Base-by-base conservation (phyloP, 2,888 invertebrate genomes). In the Oligia strigilis region DNA sequence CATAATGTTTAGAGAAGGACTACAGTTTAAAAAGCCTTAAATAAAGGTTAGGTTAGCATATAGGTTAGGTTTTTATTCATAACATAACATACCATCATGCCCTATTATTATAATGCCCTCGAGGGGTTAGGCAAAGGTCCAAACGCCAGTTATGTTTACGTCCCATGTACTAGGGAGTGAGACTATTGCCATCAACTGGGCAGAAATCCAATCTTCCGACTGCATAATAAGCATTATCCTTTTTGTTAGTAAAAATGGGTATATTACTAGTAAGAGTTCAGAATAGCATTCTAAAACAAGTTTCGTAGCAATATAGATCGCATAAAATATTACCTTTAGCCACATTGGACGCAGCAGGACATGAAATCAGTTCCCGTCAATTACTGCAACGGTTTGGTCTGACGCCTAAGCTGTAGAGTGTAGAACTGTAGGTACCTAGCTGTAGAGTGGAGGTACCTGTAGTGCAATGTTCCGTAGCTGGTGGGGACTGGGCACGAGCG, bases 311-410 rank as follows among this genome's bases (percentile, higher is more conserved):
- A 71, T n/a, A 75, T 19, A 49, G 5, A 14, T 52, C 19, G 14
- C 40, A 23, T 40, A 29, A 46, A 19, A 29, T 29, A 46, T 46
- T n/a, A 23, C 17, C 36, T 66, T 43, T 81, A 62, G 49, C 36
- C 19, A 40, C n/a, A 46, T 46, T 36, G 1, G 17, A n/a, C n/a
- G n/a, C 29, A 14, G n/a, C n/a, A 36, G 6, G 36, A 36, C n/a
- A 36, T 55, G n/a, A 46, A 64, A 72, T 64, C 81, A 40, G 72
- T 81, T 58, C 46, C 36, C 40, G 55, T 58, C 82, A 74, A 65
- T 29, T 65, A 40, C 1, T 58, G 58, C 58, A 43, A 65, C 75
- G 40, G 74, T 62, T 52, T 55, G 17, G 17, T 40, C 17, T 11
- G 64, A 73, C 64, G 74, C 64, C 40, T 72, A 40, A 36, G 17